Percentiles rank a stretch among this genome's conserved stretches.
Conservation (phyloP, 1,140 invertebrate genomes). For the Idris sp. region DNA sequence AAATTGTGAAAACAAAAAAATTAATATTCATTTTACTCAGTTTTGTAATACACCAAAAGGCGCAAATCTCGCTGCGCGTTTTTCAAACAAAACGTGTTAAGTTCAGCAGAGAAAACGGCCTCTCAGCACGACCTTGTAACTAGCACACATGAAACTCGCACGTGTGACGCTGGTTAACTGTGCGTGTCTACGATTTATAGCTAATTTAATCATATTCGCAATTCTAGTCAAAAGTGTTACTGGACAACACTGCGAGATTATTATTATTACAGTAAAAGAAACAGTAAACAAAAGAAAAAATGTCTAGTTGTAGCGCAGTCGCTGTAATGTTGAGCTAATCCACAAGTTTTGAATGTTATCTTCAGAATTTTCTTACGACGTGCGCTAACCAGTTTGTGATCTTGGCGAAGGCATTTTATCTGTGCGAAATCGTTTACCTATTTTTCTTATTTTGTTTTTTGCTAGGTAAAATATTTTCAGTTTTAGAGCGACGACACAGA, state of each 20-base stretch:
- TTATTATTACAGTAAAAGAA: conserved; percentile 29
- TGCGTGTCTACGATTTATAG: conserved; percentile 50
- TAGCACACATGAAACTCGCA: conserved; percentile 52
- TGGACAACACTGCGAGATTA: conserved; percentile 48
- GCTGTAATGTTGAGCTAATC: conserved; percentile 64
- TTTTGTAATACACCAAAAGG: conserved; percentile 1
- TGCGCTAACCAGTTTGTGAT: conserved; percentile 42
- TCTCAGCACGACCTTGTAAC: conserved; percentile 38
- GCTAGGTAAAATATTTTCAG: not conserved
- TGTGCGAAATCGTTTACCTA: no score
- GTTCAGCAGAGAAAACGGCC: conserved; percentile 25
- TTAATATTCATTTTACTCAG: conserved; percentile 34
- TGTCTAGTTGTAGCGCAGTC: conserved; percentile 59
- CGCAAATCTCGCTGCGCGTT: conserved; percentile 50
- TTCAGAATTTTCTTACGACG: conserved; percentile 47
- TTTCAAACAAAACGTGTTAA: conserved; percentile 17
- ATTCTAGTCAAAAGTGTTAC: conserved; percentile 60
- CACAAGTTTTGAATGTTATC: conserved; percentile 59
- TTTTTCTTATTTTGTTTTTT: conserved; percentile 3
- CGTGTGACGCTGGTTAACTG: conserved; percentile 50
- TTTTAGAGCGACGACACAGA: conserved; percentile 26
- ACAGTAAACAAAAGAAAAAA: conserved; percentile 18
- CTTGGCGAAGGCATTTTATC: conserved; percentile 40
- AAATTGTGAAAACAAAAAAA: no score
- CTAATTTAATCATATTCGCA: conserved; percentile 57